Base-by-base conservation (phyloP, 2,888 invertebrate genomes). In the Agonopterix arenella region DNA sequence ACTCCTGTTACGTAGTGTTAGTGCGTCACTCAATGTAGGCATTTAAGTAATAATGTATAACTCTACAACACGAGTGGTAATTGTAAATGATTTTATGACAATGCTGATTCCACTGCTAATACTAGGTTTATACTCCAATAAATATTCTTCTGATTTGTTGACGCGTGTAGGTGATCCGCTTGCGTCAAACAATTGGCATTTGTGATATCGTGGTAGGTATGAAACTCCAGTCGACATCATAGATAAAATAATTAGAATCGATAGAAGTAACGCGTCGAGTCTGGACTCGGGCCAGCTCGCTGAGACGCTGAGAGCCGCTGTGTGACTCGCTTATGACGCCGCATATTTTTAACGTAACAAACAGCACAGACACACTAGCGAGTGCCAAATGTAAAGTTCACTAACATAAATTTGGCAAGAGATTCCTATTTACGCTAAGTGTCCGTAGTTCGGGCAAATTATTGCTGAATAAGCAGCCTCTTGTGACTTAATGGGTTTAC, bases 331-430 rank as follows among this genome's bases (percentile, higher is more conserved):
- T 80, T 76, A 75, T 89, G 88, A 88, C 88, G 88, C 79, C 80
- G 83, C 79, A 83, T 89, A 86, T 85, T 85, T 86, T 84, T 84
- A 85, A 85, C 86, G 85, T 88, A 86, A 82, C 82, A 74, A 75
- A 80, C 80, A 75, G 70, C 79, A 72, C 83, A 80, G 82, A 83
- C 80, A 76, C 74, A 72, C 74, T 76, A 68, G 57, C 74, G 70
- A 73, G 81, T 86, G 88, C 88, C 88, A 86, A 86, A 84, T 83
- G 81, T 82, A 88, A 86, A 86, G 86, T 85, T 88, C 85, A 84
- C 80, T 80, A 80, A 84, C 85, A 83, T 84, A 83, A 77, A 82
- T 84, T 86, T 88, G 88, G 88, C 88, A 80, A 76, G 77, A 75
- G 76, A n/a, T 49, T 59, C 62, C 72, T 83, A 80, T 84, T 82